Base-by-base conservation (phyloP, 2,888 invertebrate genomes). In the Podabrus alpinus region DNA sequence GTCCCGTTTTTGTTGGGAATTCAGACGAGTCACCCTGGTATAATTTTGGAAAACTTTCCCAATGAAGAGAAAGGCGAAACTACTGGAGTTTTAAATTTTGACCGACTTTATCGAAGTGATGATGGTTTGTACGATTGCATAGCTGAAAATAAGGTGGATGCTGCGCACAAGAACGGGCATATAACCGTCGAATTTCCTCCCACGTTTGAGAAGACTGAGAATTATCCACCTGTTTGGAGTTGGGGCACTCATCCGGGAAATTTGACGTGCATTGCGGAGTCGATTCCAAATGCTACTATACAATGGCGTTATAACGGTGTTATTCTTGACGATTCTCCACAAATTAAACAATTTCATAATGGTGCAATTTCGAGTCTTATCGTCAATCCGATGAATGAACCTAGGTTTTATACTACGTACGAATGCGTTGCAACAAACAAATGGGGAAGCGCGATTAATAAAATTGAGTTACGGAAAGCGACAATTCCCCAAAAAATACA, bases 91-190 rank as follows among this genome's bases (percentile, higher is more conserved):
- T 88, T 97, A 75, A 91, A 90, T 45, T 94, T 97, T 80, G 85
- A 89, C 0, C 90, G 91, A 69, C 84, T 94, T 13, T 89, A 90
- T 69, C 90, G 94, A 76, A 89, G 90, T 2, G 95, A 97, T 86
- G 97, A 97, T 86, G 97, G 97, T 0, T 89, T 97, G 9, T 97
- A 97, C 85, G 94, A 94, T 84, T 97, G 97, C 85, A 90, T 94
- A 68, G 96, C 96, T 5, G 90, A 91, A 82, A 97, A 96, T 83
- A 91, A 92, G 83, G 95, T 95, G 19, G 95, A 80, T 16, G 80
- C 76, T 72, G 92, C 92, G 1, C 92, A 91, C 79, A 93, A 91
- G 83, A 95, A 94, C 81, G 96, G 95, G 0, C 96, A 96, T 84
- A 89, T 97, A 69, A 92, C 93, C 0, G 94, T 96, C 3, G 93